Percentiles rank a stretch among this genome's conserved stretches.
phyloP scores from a whole-genome alignment of 2,797 vertebrate genomes.

The Glyptemys insculpta region DNA sequence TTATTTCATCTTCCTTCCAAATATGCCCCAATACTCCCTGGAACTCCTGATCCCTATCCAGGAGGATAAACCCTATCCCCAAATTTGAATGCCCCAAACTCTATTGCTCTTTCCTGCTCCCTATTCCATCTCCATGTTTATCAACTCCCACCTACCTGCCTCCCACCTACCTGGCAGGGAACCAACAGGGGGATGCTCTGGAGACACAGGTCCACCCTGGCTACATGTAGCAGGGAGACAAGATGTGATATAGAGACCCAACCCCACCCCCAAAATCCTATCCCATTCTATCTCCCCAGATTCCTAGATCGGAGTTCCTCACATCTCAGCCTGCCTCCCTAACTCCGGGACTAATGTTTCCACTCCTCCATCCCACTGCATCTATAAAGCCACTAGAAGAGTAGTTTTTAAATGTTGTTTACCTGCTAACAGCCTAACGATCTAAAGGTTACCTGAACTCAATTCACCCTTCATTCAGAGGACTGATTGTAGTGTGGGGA shows the following conservation, averaged over 20 bases:
- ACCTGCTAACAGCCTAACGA: background rate
- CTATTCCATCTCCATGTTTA: background rate
- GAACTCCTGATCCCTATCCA: background rate
- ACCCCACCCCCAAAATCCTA: background rate
- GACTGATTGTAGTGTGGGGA: constrained; percentile 31
- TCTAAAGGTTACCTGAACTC: background rate
- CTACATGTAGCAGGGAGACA: constrained; percentile 17
- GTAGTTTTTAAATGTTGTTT: constrained; percentile 1
- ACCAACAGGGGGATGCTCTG: background rate
- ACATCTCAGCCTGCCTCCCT: background rate
- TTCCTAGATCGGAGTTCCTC: background rate
- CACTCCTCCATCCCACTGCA: background rate
- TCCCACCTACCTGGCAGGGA: constrained; percentile 3
- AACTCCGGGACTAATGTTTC: background rate
- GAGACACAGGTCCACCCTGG: constrained; percentile 1
- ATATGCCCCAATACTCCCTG: background rate
- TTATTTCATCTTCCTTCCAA: background rate
- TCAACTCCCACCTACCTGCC: background rate
- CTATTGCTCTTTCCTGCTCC: background rate
- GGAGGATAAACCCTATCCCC: background rate
- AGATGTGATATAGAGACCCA: background rate
- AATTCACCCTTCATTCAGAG: background rate
- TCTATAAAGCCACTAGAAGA: background rate
- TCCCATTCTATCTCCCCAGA: background rate
- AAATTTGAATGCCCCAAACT: background rate